phyloP scores from a whole-genome alignment of 1,140 invertebrate species.

The Danaus melanippus region DNA sequence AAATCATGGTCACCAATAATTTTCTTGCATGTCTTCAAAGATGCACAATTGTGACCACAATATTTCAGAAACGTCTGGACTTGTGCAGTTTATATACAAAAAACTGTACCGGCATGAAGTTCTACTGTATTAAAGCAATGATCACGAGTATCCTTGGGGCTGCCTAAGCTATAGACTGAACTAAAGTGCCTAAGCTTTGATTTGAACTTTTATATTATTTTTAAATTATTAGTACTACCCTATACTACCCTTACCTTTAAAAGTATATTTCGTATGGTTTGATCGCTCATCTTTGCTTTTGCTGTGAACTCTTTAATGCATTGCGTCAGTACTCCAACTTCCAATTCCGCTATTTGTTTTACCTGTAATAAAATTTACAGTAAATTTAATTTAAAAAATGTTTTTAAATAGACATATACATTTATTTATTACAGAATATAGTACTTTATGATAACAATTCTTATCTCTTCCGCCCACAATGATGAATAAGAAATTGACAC shows the following conservation, averaged over 20 bases:
- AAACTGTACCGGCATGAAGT: no score
- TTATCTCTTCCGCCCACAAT: slow-evolving; percentile 32
- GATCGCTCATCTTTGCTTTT: slow-evolving; percentile 49
- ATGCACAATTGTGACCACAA: no score
- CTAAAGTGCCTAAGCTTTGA: no score
- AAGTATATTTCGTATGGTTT: slow-evolving; percentile 79
- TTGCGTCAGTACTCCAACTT: slow-evolving; percentile 85
- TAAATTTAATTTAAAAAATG: background rate
- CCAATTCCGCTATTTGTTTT: slow-evolving; percentile 83
- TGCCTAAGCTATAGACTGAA: background rate
- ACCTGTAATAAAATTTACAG: slow-evolving; percentile 59
- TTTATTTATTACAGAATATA: slow-evolving; percentile 2
- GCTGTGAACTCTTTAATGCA: slow-evolving; percentile 80
- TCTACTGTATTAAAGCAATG: no score
- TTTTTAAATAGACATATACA: background rate
- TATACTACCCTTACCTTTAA: slow-evolving; percentile 76
- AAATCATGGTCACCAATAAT: no score
- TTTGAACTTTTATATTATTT: no score
- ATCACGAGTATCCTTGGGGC: no score
- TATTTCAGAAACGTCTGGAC: no score
- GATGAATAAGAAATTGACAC: slow-evolving; percentile 43
- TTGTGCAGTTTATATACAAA: no score
- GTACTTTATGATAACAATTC: slow-evolving; percentile 51
- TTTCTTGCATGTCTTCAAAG: no score
- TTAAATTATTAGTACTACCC: no score